Evolutionary conservation across 2,888 invertebrate species (phyloP).

Genomic region (Buathra laborator): DNA sequence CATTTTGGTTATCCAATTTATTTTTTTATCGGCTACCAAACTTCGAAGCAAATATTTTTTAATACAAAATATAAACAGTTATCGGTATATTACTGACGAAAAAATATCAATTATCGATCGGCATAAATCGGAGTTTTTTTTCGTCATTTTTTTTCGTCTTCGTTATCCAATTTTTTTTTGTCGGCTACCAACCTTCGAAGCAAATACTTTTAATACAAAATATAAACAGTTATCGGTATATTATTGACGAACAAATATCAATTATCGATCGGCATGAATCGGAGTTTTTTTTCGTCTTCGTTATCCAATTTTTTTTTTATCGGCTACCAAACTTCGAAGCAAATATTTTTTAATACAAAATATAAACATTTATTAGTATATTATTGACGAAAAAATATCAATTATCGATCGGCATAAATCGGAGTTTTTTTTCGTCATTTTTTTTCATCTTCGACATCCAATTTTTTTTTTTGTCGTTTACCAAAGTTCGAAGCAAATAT

Average conservation of each 20-base stretch:
- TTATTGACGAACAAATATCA: background rate
- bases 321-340: background rate
- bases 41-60: background rate
- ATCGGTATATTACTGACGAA: background rate
- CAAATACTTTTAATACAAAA: background rate
- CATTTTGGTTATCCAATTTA: too few species aligned
- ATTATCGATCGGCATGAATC: background rate
- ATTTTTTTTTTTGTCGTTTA: too few species aligned
- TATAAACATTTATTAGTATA: too few species aligned
- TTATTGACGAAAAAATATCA: background rate
- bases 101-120: background rate
- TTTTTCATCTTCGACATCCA: too few species aligned
- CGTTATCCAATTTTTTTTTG: too few species aligned
- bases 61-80: conserved; percentile 2
- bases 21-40: too few species aligned
- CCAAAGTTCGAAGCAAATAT: background rate
- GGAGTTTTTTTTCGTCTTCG: too few species aligned
- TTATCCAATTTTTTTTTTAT: too few species aligned
- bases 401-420: background rate
- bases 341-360: background rate
- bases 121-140: too few species aligned
- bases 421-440: too few species aligned
- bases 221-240: background rate
- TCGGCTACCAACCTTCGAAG: background rate
- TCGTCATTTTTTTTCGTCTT: too few species aligned